These are phyloP conservation scores for Dinoponera quadriceps DNA, from an alignment of 1,140 invertebrate species.

Conservation along the genomic window DNA sequence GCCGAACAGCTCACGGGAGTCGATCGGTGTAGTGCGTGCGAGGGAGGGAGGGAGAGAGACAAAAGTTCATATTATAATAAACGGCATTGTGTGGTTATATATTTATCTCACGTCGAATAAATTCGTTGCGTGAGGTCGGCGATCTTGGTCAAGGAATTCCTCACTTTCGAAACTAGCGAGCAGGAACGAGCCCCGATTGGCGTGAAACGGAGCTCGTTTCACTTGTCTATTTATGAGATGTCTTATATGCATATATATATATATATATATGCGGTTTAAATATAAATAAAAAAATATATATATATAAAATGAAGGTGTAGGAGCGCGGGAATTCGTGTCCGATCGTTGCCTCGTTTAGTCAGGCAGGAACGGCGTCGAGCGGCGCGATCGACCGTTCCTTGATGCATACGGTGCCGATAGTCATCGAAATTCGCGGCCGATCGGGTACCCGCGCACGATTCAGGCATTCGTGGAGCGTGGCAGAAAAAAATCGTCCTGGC, in stretches of 20 bases:
- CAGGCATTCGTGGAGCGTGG: conserved; percentile 39
- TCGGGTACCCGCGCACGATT: conserved; percentile 51
- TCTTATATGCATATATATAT: no score
- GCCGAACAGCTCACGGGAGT: conserved; percentile 79
- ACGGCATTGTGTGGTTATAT: not conserved
- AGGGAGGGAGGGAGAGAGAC: conserved; percentile 47
- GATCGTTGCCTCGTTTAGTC: conserved; percentile 67
- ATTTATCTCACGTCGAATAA: not conserved
- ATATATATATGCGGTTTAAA: conserved; percentile 31
- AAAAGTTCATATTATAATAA: conserved; percentile 17
- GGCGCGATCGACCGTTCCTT: conserved; percentile 71
- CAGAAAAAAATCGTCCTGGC: conserved; percentile 46
- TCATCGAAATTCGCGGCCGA: conserved; percentile 80
- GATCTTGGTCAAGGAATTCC: conserved; percentile 54
- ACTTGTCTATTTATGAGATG: no score
- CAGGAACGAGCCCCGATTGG: conserved; percentile 22
- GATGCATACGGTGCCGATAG: conserved; percentile 73
- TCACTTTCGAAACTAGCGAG: conserved; percentile 39
- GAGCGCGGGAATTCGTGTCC: conserved; percentile 38
- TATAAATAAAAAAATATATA: no score
- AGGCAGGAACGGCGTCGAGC: conserved; percentile 57
- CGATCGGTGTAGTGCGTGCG: conserved; percentile 49
- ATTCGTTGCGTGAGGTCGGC: conserved; percentile 37
- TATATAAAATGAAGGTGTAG: conserved; percentile 79
- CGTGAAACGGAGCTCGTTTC: conserved; percentile 40